Conservation (phyloP, 2,797 vertebrate genomes). For the Kryptolebias ocellatus region DNA sequence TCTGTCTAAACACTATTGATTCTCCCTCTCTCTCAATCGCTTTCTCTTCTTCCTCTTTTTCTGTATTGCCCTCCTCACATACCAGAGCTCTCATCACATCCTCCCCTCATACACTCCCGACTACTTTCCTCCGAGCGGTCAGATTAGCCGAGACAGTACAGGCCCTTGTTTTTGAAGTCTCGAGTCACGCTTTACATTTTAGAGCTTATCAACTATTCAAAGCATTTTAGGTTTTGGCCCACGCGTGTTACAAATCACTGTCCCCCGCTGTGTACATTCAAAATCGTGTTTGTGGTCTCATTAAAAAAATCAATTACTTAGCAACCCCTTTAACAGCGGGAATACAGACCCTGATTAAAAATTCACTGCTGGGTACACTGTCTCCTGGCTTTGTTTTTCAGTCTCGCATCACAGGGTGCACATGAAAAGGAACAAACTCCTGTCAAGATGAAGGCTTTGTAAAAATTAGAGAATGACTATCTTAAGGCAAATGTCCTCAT, state of each 20-base stretch:
- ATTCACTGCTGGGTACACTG: constrained; percentile 52
- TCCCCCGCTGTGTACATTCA: constrained; percentile 61
- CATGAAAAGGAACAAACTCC: constrained; percentile 48
- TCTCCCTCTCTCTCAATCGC: constrained; percentile 80
- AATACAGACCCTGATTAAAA: constrained; percentile 71
- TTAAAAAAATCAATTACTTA: constrained; percentile 81
- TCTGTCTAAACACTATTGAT: constrained; percentile 93
- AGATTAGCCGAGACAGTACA: constrained; percentile 32
- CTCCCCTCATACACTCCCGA: constrained; percentile 34
- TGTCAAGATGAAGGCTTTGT: constrained; percentile 57
- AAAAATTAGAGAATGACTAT: constrained; percentile 29
- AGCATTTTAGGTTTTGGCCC: constrained; percentile 39
- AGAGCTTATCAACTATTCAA: constrained; percentile 30
- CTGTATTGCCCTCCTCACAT: constrained; percentile 55
- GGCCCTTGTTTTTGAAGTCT: constrained; percentile 20
- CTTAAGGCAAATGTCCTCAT: constrained; percentile 9
- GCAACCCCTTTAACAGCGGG: constrained; percentile 77
- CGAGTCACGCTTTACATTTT: constrained; percentile 26
- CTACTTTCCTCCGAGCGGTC: constrained; percentile 50
- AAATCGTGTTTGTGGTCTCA: constrained; percentile 55
- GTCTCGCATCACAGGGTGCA: constrained; percentile 48
- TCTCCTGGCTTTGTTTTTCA: constrained; percentile 59
- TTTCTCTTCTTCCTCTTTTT: constrained; percentile 64
- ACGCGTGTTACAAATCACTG: constrained; percentile 79
- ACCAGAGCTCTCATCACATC: constrained; percentile 67